Base-by-base conservation (phyloP, 2,113 vertebrate genomes). In the Hippopotamus amphibius region DNA sequence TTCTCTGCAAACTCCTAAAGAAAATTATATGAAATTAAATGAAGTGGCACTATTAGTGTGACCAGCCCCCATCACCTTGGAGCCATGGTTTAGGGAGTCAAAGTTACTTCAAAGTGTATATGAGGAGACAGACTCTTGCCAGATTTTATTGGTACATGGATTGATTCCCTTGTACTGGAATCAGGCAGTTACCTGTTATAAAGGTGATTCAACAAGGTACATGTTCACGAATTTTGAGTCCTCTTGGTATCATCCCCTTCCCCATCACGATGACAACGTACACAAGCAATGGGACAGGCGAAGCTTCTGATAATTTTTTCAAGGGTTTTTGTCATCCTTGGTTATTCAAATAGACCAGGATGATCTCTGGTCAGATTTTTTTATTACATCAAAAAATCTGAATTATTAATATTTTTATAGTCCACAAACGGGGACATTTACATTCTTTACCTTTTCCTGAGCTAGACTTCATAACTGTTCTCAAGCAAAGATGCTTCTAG, bases 1-100 rank as follows among this genome's bases (percentile, higher is more conserved):
- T 19, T 16, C 28, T 76, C 74, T 74, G 50, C 46, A 92, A 24
- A 79, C 26, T 76, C 61, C 50, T 82, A 55, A 77, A 81, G 37
- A 77, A 81, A 96, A 79, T 46, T n/a, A 85, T 48, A 26, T 66
- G 12, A 93, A 74, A 43, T 86, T 66, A 88, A 81, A 76, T 55
- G 26, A 95, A 95, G 59, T 57, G 28, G 37, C 50, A 14, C 5
- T 2, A 4, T 86, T 81, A 81, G 50, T 81, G 41, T 72, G 50
- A 57, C 24, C 46, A 82, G 28, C 15, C 21, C 77, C 33, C 30
- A n/a, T 87, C 81, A 74, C 41, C 19, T 50, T 21, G 26, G 30
- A 81, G 53, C 37, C 17, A 33, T 65, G 24, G 65, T 71, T 94
- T 86, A 63, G 53, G 79, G 81, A 86, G 26, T 57, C 72, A 80